These are phyloP conservation scores for Pammene fasciana DNA, from an alignment of 2,888 invertebrate genomes.

Conservation along the genomic window DNA sequence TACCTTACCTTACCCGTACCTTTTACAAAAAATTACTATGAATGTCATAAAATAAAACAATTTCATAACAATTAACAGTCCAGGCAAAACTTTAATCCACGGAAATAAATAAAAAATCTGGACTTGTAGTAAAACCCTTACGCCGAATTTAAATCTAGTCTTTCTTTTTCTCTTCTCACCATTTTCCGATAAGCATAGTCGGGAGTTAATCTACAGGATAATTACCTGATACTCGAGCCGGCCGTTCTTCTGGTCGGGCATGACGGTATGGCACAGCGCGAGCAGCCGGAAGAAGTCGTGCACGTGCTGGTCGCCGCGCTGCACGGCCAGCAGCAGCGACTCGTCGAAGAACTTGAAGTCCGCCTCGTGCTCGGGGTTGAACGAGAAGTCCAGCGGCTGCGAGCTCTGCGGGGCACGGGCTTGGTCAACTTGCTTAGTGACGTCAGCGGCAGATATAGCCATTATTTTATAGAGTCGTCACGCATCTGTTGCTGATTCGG, in stretches of 20 bases:
- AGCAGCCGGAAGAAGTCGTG: constrained; percentile 95
- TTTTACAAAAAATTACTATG: too few species aligned
- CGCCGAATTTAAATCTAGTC: too few species aligned
- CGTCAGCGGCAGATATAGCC: background rate
- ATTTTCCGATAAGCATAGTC: too few species aligned
- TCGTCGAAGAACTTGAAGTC: constrained; percentile 97
- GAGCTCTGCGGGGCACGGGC: constrained; percentile 82
- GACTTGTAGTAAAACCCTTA: too few species aligned
- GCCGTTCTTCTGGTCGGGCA: constrained; percentile 96
- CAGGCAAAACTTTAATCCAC: too few species aligned
- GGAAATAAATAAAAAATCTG: too few species aligned
- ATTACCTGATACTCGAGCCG: constrained; percentile 89
- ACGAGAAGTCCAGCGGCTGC: constrained; percentile 95
- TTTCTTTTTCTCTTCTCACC: too few species aligned
- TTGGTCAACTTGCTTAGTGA: background rate
- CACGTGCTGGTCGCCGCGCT: constrained; percentile 87
- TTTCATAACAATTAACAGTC: too few species aligned
- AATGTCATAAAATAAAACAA: too few species aligned
- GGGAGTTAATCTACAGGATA: background rate
- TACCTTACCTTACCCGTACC: too few species aligned
- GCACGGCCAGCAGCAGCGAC: constrained; percentile 92
- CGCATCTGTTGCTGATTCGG: too few species aligned
- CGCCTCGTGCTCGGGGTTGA: constrained; percentile 95
- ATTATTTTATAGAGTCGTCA: too few species aligned
- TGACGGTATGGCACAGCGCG: constrained; percentile 99